Percentiles rank a stretch among this genome's conserved stretches.
Conservation (phyloP, 1,140 invertebrate species). For the Bombus soroeensis region DNA sequence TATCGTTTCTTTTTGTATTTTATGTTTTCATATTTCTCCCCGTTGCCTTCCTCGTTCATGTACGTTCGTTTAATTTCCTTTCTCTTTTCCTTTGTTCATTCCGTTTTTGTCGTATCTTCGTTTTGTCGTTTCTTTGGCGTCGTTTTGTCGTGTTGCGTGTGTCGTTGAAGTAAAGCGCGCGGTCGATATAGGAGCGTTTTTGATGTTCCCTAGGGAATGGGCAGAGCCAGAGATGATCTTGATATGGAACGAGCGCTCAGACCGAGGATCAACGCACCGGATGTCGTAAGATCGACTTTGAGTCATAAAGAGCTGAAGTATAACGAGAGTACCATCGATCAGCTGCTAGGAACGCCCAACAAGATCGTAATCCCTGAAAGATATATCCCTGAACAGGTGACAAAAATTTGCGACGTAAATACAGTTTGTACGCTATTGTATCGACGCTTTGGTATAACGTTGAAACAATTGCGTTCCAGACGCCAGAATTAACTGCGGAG, state of each 20-base stretch:
- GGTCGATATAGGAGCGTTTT: not conserved
- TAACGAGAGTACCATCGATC: conserved; percentile 92
- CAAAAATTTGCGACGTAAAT: not conserved
- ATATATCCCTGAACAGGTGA: conserved; percentile 93
- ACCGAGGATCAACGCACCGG: conserved; percentile 89
- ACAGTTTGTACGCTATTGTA: not conserved
- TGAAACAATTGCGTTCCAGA: conserved; percentile 76
- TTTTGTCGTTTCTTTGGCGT: not conserved
- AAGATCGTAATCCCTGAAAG: conserved; percentile 96
- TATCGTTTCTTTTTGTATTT: conserved; percentile 60
- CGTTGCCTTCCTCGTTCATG: not conserved
- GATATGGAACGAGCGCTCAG: conserved; percentile 92
- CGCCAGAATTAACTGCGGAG: conserved; percentile 90
- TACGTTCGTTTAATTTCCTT: not conserved
- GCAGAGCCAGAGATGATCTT: conserved; percentile 90
- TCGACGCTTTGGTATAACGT: not conserved
- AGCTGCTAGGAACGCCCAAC: conserved; percentile 91
- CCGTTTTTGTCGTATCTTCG: not conserved
- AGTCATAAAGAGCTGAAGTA: conserved; percentile 86
- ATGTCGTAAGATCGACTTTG: conserved; percentile 92
- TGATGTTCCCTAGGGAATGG: conserved; percentile 81
- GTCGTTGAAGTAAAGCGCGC: not conserved
- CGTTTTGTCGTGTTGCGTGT: not conserved
- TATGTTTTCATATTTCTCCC: not conserved
- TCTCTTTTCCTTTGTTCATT: not conserved